These are phyloP conservation scores for Aphrophora alni DNA, from an alignment of 2,888 invertebrate genomes.

Conservation along the genomic window DNA sequence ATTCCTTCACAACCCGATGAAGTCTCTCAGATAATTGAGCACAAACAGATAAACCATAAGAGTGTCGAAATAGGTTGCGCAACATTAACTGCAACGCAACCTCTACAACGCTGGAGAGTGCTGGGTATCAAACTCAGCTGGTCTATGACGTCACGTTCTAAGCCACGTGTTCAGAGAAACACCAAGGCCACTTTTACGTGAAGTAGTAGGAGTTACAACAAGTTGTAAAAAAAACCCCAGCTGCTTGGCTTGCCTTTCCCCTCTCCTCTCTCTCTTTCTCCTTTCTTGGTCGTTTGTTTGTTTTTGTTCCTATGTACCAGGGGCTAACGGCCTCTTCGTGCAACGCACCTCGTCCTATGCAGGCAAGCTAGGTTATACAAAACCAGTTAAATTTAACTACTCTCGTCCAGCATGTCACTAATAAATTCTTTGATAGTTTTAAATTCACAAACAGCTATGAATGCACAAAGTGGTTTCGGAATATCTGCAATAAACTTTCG, in stretches of 20 bases:
- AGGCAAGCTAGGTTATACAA: background rate
- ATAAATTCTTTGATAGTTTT: slow-evolving; percentile 9
- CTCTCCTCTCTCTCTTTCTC: background rate
- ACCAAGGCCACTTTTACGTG: slow-evolving; percentile 9
- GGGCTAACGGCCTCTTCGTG: background rate
- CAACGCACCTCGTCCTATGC: no score
- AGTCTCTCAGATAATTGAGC: background rate
- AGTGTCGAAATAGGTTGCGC: background rate
- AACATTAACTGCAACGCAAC: background rate
- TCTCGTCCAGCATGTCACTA: background rate
- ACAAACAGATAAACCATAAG: background rate
- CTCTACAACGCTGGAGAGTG: background rate
- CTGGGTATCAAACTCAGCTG: background rate
- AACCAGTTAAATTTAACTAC: slow-evolving; percentile 6
- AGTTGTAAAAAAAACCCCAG: slow-evolving; percentile 7
- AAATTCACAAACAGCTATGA: slow-evolving; percentile 1
- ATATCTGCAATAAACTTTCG: background rate
- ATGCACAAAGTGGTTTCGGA: background rate
- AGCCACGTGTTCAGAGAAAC: background rate
- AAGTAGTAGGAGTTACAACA: slow-evolving; percentile 6
- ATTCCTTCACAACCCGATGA: no score
- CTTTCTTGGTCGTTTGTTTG: background rate
- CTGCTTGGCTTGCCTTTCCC: background rate
- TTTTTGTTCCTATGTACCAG: background rate
- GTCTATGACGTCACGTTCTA: background rate